These are phyloP conservation scores for Manacus vitellinus DNA, from an alignment of 2,113 vertebrate genomes.

Conservation along the genomic window DNA sequence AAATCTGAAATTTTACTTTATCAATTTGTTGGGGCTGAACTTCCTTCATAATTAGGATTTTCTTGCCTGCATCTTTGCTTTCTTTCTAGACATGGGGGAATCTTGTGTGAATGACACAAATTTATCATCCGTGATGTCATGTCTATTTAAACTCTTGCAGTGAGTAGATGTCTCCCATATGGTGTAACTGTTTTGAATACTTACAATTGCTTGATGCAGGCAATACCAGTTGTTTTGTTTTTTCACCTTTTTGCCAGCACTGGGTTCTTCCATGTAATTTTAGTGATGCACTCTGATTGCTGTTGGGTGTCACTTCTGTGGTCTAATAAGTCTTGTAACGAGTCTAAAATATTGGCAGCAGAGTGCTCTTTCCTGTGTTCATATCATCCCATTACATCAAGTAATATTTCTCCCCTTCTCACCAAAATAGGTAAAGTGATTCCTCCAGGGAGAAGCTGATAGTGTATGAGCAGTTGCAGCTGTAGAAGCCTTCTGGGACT, in stretches of 20 bases:
- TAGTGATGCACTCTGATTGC: neutral
- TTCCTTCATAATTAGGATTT: neutral
- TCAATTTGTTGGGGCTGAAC: neutral
- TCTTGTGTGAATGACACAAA: neutral
- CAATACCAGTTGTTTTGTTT: neutral
- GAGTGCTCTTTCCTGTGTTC: neutral
- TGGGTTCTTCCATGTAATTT: neutral
- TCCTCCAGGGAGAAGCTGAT: neutral
- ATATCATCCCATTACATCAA: neutral
- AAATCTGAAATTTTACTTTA: neutral
- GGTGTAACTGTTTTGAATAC: neutral
- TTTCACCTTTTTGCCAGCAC: neutral
- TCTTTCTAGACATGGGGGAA: neutral
- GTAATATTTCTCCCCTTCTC: neutral
- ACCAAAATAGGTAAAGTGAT: neutral
- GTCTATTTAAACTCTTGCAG: constrained; percentile 5
- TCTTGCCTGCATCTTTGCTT: neutral
- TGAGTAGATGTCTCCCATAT: constrained; percentile 5
- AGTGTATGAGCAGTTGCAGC: neutral
- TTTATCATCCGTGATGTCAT: neutral
- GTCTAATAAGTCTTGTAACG: neutral
- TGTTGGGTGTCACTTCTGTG: neutral
- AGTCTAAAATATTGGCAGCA: neutral
- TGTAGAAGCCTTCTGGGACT: neutral
- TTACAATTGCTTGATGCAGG: neutral